These are phyloP conservation scores for Megamerina dolium DNA, from an alignment of 2,888 invertebrate species.

Conservation along the genomic window DNA sequence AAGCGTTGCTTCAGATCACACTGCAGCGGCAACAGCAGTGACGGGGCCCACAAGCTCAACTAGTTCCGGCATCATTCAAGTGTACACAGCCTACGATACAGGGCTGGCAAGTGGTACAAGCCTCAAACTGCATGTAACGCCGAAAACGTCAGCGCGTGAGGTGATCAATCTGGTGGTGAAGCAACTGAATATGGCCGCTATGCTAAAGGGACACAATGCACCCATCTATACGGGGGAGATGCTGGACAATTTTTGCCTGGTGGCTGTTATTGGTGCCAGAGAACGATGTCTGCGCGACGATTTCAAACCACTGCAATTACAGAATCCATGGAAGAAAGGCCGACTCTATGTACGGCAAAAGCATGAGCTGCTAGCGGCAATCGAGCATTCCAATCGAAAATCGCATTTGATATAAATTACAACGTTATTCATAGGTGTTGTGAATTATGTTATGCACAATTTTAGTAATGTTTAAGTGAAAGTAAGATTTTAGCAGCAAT, in stretches of 20 bases:
- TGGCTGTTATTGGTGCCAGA: conserved; percentile 90
- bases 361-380: conserved; percentile 80
- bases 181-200: conserved; percentile 89
- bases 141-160: conserved; percentile 87
- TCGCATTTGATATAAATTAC: conserved; percentile 51
- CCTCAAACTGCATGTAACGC: conserved; percentile 87
- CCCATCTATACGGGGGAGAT: conserved; percentile 81
- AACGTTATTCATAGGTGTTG: too few species aligned
- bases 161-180: conserved; percentile 93
- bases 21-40: conserved; percentile 10
- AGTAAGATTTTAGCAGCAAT: too few species aligned
- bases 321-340: conserved; percentile 95
- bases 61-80: conserved; percentile 57
- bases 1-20: conserved; percentile 33
- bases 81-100: conserved; percentile 94
- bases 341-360: conserved; percentile 87
- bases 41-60: conserved; percentile 8
- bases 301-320: conserved; percentile 85
- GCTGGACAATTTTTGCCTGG: conserved; percentile 84
- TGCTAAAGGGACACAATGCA: conserved; percentile 76
- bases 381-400: conserved; percentile 81
- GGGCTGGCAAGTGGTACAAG: conserved; percentile 90
- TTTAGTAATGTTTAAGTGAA: too few species aligned
- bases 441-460: too few species aligned
- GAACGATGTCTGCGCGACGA: conserved; percentile 92